These are phyloP conservation scores for Perizoma flavofasciatum DNA, from an alignment of 2,888 invertebrate genomes.

Conservation along the genomic window DNA sequence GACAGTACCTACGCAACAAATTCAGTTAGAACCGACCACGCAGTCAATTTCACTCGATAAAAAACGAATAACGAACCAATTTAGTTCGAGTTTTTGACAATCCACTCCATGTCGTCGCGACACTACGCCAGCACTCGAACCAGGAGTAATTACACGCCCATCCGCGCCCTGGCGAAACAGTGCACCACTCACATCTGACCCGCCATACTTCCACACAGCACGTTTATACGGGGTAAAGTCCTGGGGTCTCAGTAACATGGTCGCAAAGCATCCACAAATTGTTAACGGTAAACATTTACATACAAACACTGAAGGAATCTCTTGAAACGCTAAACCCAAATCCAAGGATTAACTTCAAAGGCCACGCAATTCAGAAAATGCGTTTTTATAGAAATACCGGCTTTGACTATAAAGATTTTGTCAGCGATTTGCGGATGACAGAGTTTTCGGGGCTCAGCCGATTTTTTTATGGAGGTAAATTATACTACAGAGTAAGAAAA, in stretches of 20 bases:
- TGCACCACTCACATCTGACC: conserved; percentile 47
- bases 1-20: conserved; percentile 28
- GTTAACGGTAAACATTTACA: conserved; percentile 57
- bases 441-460: conserved; percentile 59
- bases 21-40: conserved; percentile 35
- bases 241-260: conserved; percentile 45
- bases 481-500: background rate
- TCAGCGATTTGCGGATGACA: conserved; percentile 65
- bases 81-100: conserved; percentile 65
- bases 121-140: conserved; percentile 49
- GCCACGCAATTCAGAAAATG: conserved; percentile 72
- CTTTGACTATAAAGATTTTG: conserved; percentile 73
- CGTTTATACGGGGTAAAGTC: conserved; percentile 28
- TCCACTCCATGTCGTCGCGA: conserved; percentile 57
- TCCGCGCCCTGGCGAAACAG: conserved; percentile 52
- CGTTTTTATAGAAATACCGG: conserved; percentile 77
- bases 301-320: conserved; percentile 54
- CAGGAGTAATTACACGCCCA: conserved; percentile 56
- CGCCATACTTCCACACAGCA: conserved; percentile 19
- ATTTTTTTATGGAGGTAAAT: conserved; percentile 36
- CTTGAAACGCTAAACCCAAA: conserved; percentile 56
- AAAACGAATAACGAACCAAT: conserved; percentile 54
- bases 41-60: conserved; percentile 43
- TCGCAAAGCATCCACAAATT: conserved; percentile 54
- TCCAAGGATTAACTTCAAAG: conserved; percentile 80